Base-by-base conservation (phyloP, 1,140 invertebrate species). In the Myzus persicae region DNA sequence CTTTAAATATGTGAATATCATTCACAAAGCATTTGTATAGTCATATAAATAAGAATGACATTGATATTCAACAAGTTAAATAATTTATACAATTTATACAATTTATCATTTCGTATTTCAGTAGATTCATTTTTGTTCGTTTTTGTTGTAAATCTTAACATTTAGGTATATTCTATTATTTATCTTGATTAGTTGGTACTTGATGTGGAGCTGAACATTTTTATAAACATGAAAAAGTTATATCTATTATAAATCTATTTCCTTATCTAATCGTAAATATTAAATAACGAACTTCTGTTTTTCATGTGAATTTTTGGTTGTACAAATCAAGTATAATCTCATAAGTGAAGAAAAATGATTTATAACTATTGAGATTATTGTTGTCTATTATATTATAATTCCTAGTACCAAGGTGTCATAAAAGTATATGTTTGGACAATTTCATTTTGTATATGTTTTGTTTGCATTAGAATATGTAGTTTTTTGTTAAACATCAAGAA, bases 91-190 rank as follows among this genome's bases (percentile, higher is more conserved):
- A n/a, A n/a, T 67, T n/a, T 67, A 18, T 67, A 67, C 31, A n/a
- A n/a, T 67, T 18, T 31, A 59, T 59, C 9, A 59, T 59, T 59
- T 59, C 3, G n/a, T 59, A 59, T 59, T 59, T 31, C 4, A 67
- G 31, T 67, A n/a, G 11, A 67, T 67, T n/a, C 31, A 67, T 14
- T 84, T 84, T 42, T 84, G n/a, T n/a, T n/a, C n/a, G n/a, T n/a
- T n/a, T n/a, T n/a, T n/a, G n/a, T n/a, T n/a, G n/a, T n/a, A n/a
- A 11, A 24, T 26, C 0, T 84, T 42, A 26, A 26, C 0, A 84
- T 84, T 84, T 84, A n/a, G n/a, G n/a, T n/a, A 46, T 84, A n/a
- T 44, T 87, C 40, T 87, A 87, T 87, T n/a, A 44, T 87, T 87
- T n/a, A 44, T 42, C 42, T 87, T 84, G 81, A 84, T 84, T 26